Evolutionary conservation across 2,113 vertebrate species (phyloP).

Genomic region (Stigmatopora nigra): DNA sequence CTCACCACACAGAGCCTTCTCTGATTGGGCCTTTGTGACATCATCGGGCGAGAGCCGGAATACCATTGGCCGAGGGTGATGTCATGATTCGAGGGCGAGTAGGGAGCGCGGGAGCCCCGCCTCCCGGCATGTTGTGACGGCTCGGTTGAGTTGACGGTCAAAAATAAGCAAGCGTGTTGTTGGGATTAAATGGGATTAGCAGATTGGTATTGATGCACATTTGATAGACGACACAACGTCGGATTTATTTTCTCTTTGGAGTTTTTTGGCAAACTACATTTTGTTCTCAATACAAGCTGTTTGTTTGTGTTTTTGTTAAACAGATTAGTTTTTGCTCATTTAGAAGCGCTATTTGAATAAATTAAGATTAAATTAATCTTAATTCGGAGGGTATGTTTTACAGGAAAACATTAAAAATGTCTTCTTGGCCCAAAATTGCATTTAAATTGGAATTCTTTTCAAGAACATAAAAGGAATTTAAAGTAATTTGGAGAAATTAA

Average conservation of each 20-base stretch:
- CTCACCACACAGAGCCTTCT: conserved; percentile 31
- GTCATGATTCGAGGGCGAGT: conserved; percentile 55
- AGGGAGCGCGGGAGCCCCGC: conserved; percentile 20
- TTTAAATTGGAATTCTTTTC: no score
- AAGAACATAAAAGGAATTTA: no score
- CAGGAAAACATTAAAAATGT: no score
- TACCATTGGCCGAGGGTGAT: conserved; percentile 65
- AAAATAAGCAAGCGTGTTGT: conserved; percentile 3
- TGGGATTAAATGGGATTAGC: background rate
- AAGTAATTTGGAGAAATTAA: no score
- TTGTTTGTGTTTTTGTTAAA: no score
- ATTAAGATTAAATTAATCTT: background rate
- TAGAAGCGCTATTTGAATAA: background rate
- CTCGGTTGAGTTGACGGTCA: conserved; percentile 40
- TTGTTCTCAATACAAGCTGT: no score
- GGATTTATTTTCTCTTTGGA: conserved; percentile 20
- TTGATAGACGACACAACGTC: conserved; percentile 11
- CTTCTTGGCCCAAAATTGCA: no score
- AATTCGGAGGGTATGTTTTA: background rate
- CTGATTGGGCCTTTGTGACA: conserved; percentile 67
- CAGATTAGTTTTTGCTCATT: background rate
- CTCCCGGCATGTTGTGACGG: conserved; percentile 35
- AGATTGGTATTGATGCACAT: background rate
- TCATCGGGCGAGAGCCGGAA: conserved; percentile 49
- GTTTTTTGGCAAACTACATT: conserved; percentile 16